Evolutionary conservation across 2,888 invertebrate species (phyloP), one percentile per base, ranked within the genome.

Genomic region (Zaprionus lineosus): DNA sequence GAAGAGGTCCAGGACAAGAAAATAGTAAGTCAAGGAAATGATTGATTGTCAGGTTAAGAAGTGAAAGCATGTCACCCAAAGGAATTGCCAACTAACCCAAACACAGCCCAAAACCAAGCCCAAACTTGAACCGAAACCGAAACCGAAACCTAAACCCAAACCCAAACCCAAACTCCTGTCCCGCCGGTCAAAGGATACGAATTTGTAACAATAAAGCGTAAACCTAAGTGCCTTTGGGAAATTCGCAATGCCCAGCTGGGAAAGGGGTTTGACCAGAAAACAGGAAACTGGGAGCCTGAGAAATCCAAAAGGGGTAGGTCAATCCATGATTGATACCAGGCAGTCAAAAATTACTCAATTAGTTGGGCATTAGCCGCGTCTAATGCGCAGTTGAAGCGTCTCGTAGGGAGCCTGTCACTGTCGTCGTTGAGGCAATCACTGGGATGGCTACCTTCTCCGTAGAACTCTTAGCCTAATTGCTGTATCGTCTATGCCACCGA

Each of bases 201-300:
- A 85, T 86, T 85, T 85, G 86, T 86, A 76, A 81, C 76, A 72
- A 83, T 83, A 74, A 84, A 83, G 78, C 85, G 69, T 72, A 64
- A 68, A 78, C 74, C 59, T 56, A 57, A 70, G 60, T 63, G 72
- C 60, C 67, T 70, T 81, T 66, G 74, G 67, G 74, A 67, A 78
- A 84, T 84, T 86, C 67, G 81, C 79, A 82, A 84, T 82, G 84
- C 77, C 44, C 81, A 65, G 57, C 65, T 65, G 69, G 40, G 26
- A 48, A 34, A 55, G 11, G 31, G 15, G n/a, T n/a, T n/a, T n/a
- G n/a, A n/a, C n/a, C n/a, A n/a, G n/a, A 29, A 33, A 29, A n/a
- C 16, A 36, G 12, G 16, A 19, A 50, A 64, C 66, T 44, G 57
- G n/a, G n/a, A 57, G 36, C 41, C 50, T 56, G 55, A 53, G 58